These are phyloP conservation scores for Biston stratarius DNA, from an alignment of 2,888 invertebrate species.

Conservation along the genomic window DNA sequence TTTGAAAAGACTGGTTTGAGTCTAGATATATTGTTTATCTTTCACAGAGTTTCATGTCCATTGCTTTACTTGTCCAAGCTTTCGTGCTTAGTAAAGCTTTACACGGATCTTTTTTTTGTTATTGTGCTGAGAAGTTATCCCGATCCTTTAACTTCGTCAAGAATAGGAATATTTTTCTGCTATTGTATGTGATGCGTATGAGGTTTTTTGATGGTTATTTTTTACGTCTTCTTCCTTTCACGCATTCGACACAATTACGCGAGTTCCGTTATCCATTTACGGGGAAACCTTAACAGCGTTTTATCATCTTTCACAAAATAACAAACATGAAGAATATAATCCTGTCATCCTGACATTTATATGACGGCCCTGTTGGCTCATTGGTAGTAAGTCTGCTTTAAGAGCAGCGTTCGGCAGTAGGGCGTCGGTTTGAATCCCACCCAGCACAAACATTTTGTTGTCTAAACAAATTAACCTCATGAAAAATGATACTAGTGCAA, in stretches of 20 bases:
- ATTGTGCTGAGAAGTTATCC: not conserved
- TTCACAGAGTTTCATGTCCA: not conserved
- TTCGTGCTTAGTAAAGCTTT: conserved; percentile 4
- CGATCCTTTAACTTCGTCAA: conserved; percentile 1
- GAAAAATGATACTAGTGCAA: too few relatives aligned
- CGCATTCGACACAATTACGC: conserved; percentile 1
- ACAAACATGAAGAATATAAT: not conserved
- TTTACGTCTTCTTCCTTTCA: not conserved
- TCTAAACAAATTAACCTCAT: too few relatives aligned
- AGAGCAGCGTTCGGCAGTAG: too few relatives aligned
- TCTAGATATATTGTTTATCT: too few relatives aligned
- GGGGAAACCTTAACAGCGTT: not conserved
- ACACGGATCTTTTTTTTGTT: conserved; percentile 1
- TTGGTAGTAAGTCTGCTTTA: too few relatives aligned
- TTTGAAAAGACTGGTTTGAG: too few relatives aligned
- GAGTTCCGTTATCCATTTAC: not conserved
- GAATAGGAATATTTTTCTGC: not conserved
- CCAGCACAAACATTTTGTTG: too few relatives aligned
- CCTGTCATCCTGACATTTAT: too few relatives aligned
- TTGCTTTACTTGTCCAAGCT: not conserved
- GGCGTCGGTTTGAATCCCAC: too few relatives aligned
- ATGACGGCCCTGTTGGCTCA: too few relatives aligned
- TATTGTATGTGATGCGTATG: not conserved
- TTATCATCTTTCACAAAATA: not conserved
- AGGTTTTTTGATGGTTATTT: conserved; percentile 4